Percentiles rank a stretch among this genome's conserved stretches.
Evolutionary conservation across 2,113 vertebrate genomes (phyloP).

Genomic region (Gopherus evgoodei): DNA sequence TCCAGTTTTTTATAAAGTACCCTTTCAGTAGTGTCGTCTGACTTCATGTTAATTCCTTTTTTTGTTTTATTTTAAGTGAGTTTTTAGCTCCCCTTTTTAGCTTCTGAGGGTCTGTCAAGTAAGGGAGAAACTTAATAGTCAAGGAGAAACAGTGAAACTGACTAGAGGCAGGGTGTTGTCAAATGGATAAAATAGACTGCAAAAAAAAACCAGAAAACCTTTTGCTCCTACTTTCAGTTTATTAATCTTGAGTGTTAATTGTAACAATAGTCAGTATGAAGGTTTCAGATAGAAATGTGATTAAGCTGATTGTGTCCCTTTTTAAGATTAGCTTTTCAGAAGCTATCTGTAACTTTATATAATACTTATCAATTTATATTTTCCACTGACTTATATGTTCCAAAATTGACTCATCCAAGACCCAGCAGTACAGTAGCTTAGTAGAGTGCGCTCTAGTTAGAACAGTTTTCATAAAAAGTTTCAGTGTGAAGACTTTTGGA

Average conservation of each 20-base stretch:
- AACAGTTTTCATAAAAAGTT: constrained; percentile 11
- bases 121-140: neutral
- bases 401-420: neutral
- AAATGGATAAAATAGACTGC: neutral
- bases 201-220: neutral
- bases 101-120: neutral
- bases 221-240: neutral
- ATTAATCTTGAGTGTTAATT: neutral
- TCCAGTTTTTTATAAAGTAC: neutral
- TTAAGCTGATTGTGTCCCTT: neutral
- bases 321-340: neutral
- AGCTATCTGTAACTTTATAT: neutral
- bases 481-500: constrained; percentile 52
- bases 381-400: rapidly evolving
- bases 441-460: neutral
- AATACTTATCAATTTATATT: neutral
- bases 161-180: neutral
- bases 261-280: neutral
- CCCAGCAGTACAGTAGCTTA: neutral
- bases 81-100: neutral
- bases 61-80: neutral
- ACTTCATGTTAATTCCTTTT: neutral
- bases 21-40: neutral
- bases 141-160: neutral
- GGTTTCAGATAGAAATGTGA: neutral